phyloP scores from a whole-genome alignment of 2,888 invertebrate species.

The Drosophila pseudotalamancana region DNA sequence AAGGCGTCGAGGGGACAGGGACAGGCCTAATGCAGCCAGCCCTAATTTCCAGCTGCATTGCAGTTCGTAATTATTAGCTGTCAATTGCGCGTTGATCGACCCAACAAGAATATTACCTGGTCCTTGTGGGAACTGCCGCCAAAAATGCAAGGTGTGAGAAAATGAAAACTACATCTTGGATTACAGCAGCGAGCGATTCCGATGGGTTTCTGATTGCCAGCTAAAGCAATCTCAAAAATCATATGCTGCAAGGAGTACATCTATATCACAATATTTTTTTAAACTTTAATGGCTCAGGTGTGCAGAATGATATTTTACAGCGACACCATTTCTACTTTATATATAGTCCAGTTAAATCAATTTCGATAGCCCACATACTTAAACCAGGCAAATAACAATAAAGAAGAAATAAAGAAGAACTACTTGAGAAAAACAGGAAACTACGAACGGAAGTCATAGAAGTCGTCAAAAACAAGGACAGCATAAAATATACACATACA shows the following conservation, averaged over 20 bases:
- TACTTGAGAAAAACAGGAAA: slow-evolving; percentile 45
- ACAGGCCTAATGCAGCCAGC: slow-evolving; percentile 36
- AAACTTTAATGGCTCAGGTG: too few relatives aligned
- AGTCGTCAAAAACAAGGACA: slow-evolving; percentile 34
- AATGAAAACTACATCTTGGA: slow-evolving; percentile 13
- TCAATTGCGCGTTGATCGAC: slow-evolving; percentile 72
- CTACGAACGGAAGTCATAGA: slow-evolving; percentile 63
- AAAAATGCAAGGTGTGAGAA: slow-evolving; percentile 39
- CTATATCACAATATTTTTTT: too few relatives aligned
- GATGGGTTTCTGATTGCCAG: background rate
- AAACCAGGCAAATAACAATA: slow-evolving; percentile 28
- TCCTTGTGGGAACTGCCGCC: slow-evolving; percentile 34
- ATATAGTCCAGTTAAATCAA: too few relatives aligned
- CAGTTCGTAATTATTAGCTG: slow-evolving; percentile 74
- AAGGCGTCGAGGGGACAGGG: background rate
- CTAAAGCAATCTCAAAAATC: background rate
- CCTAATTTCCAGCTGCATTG: slow-evolving; percentile 16
- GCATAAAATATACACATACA: slow-evolving; percentile 22
- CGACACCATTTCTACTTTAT: too few relatives aligned
- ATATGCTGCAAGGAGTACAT: too few relatives aligned
- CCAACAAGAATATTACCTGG: slow-evolving; percentile 57
- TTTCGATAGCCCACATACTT: slow-evolving; percentile 37
- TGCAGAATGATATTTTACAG: too few relatives aligned
- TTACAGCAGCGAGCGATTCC: background rate
- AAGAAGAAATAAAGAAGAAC: slow-evolving; percentile 4